Evolutionary conservation across 2,113 vertebrate species (phyloP), one percentile per base, ranked within the genome.

Genomic region (Hymenochirus boettgeri): DNA sequence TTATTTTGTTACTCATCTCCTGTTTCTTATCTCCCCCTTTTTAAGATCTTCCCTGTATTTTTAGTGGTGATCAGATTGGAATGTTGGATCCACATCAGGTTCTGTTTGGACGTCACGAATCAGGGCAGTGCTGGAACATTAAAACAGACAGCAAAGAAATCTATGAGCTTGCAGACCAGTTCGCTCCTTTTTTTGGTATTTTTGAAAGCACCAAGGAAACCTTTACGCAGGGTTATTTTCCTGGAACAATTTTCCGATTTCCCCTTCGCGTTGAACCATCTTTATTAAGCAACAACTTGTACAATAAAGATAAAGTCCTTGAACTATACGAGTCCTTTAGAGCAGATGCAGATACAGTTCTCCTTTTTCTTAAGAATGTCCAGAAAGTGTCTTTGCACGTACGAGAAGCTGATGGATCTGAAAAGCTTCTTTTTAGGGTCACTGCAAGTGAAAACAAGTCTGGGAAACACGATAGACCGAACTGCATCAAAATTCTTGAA

Each of bases 111-210:
- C 84, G 89, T 19, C 89, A 94, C 24, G 96, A 99, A 75, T 97
- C 96, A 2, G 96, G 96, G 54, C 96, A 97, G 65, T 98, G 96
- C 76, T 99, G 96, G 96, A 97, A 96, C 77, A 82, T 99, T 53
- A 97, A 89, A 76, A 85, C 86, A 10, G 96, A 99, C 59, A 85
- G 85, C 58, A 93, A 96, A 74, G 94, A 99, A 82, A 96, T 99
- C 47, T 87, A 70, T 39, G 91, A 94, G 65, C 83, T 93, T 15
- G 77, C 82, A 0, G 96, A 99, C 81, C 96, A 99, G 21, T 98
- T 99, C 82, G 82, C 92, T 15, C 96, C 96, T 1, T 98, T 90
- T 66, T 51, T 91, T 57, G 94, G 93, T 46, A 80, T 98, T 25
- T 95, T 99, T 76, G 95, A 90, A 35, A 98, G 89, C 82, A 92